These are phyloP conservation scores for Apis dorsata DNA, from an alignment of 1,140 invertebrate genomes.

Conservation along the genomic window DNA sequence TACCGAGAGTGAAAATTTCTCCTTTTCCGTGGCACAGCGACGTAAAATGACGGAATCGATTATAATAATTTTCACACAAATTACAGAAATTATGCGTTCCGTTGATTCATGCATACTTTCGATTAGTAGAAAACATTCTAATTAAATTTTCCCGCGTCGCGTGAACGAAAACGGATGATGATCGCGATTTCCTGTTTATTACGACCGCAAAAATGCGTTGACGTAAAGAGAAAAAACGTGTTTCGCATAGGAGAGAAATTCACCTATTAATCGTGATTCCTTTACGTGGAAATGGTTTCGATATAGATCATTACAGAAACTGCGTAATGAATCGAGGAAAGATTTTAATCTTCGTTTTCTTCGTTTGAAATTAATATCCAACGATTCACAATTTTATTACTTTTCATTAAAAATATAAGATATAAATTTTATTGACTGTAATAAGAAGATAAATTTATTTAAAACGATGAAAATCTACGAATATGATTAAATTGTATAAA, in stretches of 20 bases:
- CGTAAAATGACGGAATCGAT: background rate
- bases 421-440: background rate
- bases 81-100: background rate
- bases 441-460: background rate
- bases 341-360: background rate
- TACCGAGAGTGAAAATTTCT: background rate
- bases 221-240: constrained; percentile 21
- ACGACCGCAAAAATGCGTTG: constrained; percentile 43
- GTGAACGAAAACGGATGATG: background rate
- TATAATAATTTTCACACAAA: constrained; percentile 15
- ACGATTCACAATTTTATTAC: background rate
- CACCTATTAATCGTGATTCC: background rate
- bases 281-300: constrained; percentile 14
- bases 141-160: constrained; percentile 43
- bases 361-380: constrained; percentile 7
- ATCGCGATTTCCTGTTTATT: constrained; percentile 32
- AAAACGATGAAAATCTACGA: no score
- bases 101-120: background rate
- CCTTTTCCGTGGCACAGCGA: background rate
- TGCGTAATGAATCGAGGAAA: constrained; percentile 4
- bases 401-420: background rate
- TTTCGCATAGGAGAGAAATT: constrained; percentile 17
- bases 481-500: no score
- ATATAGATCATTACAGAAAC: constrained; percentile 3
- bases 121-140: constrained; percentile 41